These are phyloP conservation scores for Sminthurides aquaticus DNA, from an alignment of 2,888 invertebrate species.

Conservation along the genomic window DNA sequence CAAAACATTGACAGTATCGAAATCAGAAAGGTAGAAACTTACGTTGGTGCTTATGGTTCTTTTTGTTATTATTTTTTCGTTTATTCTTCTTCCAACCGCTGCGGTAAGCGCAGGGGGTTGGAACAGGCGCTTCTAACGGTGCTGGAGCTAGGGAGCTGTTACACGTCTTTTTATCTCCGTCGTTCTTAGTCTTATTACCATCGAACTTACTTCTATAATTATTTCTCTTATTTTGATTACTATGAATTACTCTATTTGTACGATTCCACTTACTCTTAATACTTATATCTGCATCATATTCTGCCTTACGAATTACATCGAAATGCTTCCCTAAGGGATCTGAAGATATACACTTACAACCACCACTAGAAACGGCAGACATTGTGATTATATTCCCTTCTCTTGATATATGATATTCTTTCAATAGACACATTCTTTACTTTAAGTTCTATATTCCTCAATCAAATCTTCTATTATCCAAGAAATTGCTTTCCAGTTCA, in stretches of 20 bases:
- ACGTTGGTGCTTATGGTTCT: background rate
- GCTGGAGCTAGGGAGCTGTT: background rate
- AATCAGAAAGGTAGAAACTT: too few relatives aligned
- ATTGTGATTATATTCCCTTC: background rate
- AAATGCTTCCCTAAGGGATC: constrained; percentile 13
- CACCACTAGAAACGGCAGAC: constrained; percentile 2
- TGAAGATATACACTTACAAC: constrained; percentile 6
- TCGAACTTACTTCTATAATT: constrained; percentile 6
- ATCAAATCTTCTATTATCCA: too few relatives aligned
- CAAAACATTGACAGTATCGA: too few relatives aligned
- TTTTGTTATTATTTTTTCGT: background rate
- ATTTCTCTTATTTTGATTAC: constrained; percentile 6
- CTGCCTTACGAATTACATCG: constrained; percentile 19
- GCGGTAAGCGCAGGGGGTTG: background rate
- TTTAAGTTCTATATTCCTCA: too few relatives aligned
- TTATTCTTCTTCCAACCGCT: background rate
- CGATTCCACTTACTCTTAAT: constrained; percentile 11
- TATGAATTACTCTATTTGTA: constrained; percentile 3
- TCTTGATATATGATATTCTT: background rate
- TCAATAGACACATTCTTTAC: constrained; percentile 1
- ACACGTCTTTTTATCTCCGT: background rate
- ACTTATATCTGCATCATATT: constrained; percentile 15
- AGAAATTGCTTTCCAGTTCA: too few relatives aligned
- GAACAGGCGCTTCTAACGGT: background rate
- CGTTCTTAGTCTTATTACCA: background rate